A percentile compares a stretch with the other conserved stretches of the same genome.
Conservation (phyloP, 2,888 invertebrate genomes). For the Caenorhabditis afra region DNA sequence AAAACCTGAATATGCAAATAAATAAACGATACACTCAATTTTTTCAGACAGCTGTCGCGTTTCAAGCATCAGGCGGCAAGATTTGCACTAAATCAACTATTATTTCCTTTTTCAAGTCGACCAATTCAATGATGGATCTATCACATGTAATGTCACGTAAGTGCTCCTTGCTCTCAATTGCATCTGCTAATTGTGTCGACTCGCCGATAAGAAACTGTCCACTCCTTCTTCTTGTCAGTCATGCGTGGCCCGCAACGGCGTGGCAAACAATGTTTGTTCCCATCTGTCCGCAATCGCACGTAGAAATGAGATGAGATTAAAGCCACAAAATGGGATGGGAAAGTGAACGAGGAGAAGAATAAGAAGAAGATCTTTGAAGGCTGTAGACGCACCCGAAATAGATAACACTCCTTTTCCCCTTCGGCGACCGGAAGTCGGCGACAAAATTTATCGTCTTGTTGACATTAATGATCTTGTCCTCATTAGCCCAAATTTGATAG, state of each 20-base stretch:
- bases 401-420: slow-evolving; percentile 1
- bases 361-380: no score
- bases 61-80: no score
- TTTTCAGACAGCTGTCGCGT: not conserved
- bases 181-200: not conserved
- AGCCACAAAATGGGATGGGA: not conserved
- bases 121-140: slow-evolving; percentile 25
- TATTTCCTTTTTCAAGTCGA: no score
- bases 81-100: no score
- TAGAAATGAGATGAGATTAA: no score
- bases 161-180: slow-evolving; percentile 40
- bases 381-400: slow-evolving; percentile 17
- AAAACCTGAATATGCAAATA: slow-evolving; percentile 24
- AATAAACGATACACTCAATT: not conserved
- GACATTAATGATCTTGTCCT: slow-evolving; percentile 37
- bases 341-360: slow-evolving; percentile 13
- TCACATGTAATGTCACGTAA: slow-evolving; percentile 51
- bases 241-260: no score
- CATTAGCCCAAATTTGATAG: slow-evolving; percentile 13
- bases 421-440: slow-evolving; percentile 34
- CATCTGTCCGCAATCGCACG: no score
- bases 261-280: slow-evolving; percentile 7
- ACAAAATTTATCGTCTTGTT: slow-evolving; percentile 28
- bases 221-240: no score
- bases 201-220: slow-evolving; percentile 23